Percentiles rank a stretch among this genome's conserved stretches.
phyloP scores from a whole-genome alignment of 2,888 invertebrate species.

The Sturmia bella region DNA sequence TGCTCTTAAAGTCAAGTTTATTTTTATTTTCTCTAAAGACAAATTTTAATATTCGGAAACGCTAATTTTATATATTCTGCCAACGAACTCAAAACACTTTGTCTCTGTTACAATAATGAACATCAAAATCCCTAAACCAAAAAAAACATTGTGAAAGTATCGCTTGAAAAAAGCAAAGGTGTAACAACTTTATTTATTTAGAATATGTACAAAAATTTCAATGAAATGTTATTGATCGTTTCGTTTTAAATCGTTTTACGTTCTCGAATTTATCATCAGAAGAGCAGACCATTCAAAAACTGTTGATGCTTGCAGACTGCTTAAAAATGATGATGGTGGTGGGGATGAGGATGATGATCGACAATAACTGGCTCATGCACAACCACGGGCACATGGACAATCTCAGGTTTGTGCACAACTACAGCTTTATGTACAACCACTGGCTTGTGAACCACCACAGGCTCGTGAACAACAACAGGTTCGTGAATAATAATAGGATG shows the following conservation, averaged over 20 bases:
- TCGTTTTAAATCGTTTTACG: constrained; percentile 10
- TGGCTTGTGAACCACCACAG: constrained; percentile 63
- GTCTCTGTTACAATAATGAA: too few relatives aligned
- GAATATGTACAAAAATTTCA: constrained; percentile 21
- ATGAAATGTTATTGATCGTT: constrained; percentile 9
- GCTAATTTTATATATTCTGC: too few relatives aligned
- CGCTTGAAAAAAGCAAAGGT: constrained; percentile 14
- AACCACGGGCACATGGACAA: constrained; percentile 58
- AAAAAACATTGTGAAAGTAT: neutral
- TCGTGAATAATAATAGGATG: constrained; percentile 56
- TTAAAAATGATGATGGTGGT: constrained; percentile 56
- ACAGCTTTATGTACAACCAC: constrained; percentile 56
- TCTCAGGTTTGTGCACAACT: constrained; percentile 52
- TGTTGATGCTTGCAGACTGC: neutral
- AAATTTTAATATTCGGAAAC: too few relatives aligned
- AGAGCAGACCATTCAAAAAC: neutral
- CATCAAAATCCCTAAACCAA: too few relatives aligned
- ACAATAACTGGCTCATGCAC: constrained; percentile 54
- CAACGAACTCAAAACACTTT: too few relatives aligned
- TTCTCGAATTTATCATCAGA: neutral
- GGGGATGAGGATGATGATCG: constrained; percentile 57
- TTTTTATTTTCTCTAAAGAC: too few relatives aligned
- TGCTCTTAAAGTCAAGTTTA: too few relatives aligned
- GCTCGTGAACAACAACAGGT: constrained; percentile 64
- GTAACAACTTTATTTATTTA: constrained; percentile 36